Base-by-base conservation (phyloP, 2,888 invertebrate genomes). In the Campaea margaritaria region DNA sequence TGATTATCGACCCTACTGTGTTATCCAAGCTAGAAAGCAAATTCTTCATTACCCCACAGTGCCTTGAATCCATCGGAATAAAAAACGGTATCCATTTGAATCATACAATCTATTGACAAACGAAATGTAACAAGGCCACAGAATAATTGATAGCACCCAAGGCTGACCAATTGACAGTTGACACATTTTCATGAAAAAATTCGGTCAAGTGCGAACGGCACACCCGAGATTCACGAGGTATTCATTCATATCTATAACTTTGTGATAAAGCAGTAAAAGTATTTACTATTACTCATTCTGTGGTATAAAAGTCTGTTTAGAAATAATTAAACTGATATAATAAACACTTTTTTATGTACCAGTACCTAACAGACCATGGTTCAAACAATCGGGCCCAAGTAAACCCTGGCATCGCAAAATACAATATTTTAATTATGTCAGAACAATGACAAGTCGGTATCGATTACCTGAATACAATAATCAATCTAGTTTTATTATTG, bases 181-280 rank as follows among this genome's bases (percentile, higher is more conserved):
- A 57, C 46, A 53, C 53, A 45, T 62, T 62, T 57, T 51, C 34
- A 21, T 11, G 42, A 14, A 49, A 45, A 54, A 52, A 64, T 21
- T 0, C 62, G 64, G 62, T 64, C 64, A 64, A 62, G 55, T 62
- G 48, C 48, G 50, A 58, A 11, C 44, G 38, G 27, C 43, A 13
- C 16, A 34, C 42, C 42, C 14, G 39, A 3, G 39, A 39, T 39
- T 39, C 14, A 14, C 39, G 5, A 5, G 13, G 13, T 36, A 36
- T 36, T 31, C 7, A 31, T 7, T 31, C 31, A 10, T 27, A 27
- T 27, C 31, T 1, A 10, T 31, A 31, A 1, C 8, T 31, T 9
- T 31, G 9, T 9, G 31, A 31, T 31, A 21, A 21, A 2, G 21
- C 21, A 21, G 5, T 21, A 21, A 21, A 21, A 21, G 21, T 21